Evolutionary conservation across 2,888 invertebrate species (phyloP).

Genomic region (Sisyra terminalis): DNA sequence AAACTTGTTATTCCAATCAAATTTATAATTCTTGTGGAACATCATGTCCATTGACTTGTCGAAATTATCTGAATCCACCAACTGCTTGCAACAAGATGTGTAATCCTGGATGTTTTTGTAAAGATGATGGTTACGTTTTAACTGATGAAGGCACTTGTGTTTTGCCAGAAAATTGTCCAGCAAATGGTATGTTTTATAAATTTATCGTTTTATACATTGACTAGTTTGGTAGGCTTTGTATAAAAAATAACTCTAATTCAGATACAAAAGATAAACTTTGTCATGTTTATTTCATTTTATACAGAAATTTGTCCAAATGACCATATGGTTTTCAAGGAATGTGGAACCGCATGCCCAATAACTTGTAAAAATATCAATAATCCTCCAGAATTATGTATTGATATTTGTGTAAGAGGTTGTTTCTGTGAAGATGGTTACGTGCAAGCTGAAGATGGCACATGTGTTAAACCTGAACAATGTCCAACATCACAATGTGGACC

Average conservation of each 20-base stretch:
- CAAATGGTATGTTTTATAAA: too few species aligned
- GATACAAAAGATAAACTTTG: too few species aligned
- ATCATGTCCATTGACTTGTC: background rate
- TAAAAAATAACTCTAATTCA: too few species aligned
- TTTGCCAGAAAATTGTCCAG: background rate
- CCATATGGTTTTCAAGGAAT: background rate
- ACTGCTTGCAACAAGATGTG: background rate
- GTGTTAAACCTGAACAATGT: too few species aligned
- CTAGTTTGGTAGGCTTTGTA: too few species aligned
- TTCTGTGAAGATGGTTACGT: background rate
- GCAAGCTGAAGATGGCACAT: background rate
- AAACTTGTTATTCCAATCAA: background rate
- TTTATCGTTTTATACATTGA: too few species aligned
- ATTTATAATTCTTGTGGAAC: background rate
- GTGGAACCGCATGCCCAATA: slow-evolving; percentile 2
- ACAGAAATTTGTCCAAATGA: background rate
- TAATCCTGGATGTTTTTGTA: slow-evolving; percentile 2
- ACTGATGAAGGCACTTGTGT: background rate
- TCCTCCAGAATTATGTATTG: background rate
- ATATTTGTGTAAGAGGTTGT: background rate
- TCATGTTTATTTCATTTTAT: too few species aligned
- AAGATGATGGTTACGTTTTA: background rate
- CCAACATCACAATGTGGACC: too few species aligned
- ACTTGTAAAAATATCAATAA: background rate
- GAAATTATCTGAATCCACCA: background rate